A percentile compares a stretch with the other conserved stretches of the same genome.
Evolutionary conservation across 2,888 invertebrate genomes (phyloP).

Genomic region (Drosophila borealis): DNA sequence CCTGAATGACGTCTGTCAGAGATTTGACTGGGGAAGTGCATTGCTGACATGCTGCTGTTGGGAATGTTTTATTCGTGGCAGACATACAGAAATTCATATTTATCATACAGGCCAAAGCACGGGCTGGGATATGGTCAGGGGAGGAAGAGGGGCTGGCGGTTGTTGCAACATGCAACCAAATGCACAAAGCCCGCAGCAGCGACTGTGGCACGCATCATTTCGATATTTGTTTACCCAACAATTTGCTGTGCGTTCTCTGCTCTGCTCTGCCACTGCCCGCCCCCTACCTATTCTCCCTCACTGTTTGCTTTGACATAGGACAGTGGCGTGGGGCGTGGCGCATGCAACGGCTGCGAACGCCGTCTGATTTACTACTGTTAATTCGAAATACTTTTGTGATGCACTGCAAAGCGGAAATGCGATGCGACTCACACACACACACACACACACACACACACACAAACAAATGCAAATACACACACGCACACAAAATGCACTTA

Average conservation of each 20-base stretch:
- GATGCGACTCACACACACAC: conserved; percentile 47
- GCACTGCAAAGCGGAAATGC: conserved; percentile 67
- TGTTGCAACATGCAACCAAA: conserved; percentile 45
- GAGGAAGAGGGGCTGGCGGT: neutral
- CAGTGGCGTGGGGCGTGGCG: conserved; percentile 11
- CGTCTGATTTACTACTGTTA: conserved; percentile 65
- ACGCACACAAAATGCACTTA: conserved; percentile 23
- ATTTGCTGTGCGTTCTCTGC: conserved; percentile 44
- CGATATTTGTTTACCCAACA: conserved; percentile 73
- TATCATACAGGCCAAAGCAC: conserved; percentile 31
- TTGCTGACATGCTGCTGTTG: conserved; percentile 30
- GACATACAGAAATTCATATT: conserved; percentile 48
- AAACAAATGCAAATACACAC: conserved; percentile 19
- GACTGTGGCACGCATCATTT: conserved; percentile 65
- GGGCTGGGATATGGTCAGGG: neutral
- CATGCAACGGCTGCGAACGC: conserved; percentile 24
- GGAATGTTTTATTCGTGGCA: conserved; percentile 29
- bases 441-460: neutral
- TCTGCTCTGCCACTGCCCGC: neutral
- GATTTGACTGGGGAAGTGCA: conserved; percentile 44
- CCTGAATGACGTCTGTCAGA: conserved; percentile 42
- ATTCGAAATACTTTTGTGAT: conserved; percentile 71
- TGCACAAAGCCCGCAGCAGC: conserved; percentile 45
- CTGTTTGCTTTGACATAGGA: conserved; percentile 13
- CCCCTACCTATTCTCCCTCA: neutral